Conservation (phyloP, 2,888 invertebrate genomes). For the Colletes collaris region DNA sequence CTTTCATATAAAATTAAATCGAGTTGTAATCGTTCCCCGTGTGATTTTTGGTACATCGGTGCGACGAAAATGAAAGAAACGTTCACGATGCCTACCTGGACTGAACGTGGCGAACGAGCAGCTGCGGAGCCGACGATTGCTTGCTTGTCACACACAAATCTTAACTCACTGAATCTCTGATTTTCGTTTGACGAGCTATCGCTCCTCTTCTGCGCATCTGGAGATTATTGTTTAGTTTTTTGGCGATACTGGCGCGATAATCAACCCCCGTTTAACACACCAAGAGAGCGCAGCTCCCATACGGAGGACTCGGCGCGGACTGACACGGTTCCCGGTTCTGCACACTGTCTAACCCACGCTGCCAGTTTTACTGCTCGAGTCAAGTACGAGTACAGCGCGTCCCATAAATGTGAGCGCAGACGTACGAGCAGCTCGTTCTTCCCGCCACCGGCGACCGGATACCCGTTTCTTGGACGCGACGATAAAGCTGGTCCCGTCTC, state of each 20-base stretch:
- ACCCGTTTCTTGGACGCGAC: conserved; percentile 14
- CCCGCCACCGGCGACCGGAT: neutral
- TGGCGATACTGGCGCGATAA: neutral
- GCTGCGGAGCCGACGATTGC: conserved; percentile 38
- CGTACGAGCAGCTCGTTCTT: conserved; percentile 7
- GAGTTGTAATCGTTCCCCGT: neutral
- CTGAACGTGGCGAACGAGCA: conserved; percentile 51
- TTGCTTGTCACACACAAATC: conserved; percentile 27
- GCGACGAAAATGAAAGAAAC: conserved; percentile 15
- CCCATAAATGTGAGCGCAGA: conserved; percentile 50
- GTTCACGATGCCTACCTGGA: conserved; percentile 65
- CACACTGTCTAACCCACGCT: conserved; percentile 58
- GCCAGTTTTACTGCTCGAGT: conserved; percentile 54
- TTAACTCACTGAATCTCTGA: conserved; percentile 45
- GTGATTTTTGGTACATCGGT: conserved; percentile 11
- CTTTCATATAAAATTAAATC: no score
- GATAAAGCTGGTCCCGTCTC: neutral
- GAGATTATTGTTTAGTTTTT: conserved; percentile 16
- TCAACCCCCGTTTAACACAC: conserved; percentile 42
- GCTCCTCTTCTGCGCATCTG: conserved; percentile 61
- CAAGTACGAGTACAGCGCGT: conserved; percentile 40
- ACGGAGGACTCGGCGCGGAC: conserved; percentile 64
- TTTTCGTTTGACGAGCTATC: conserved; percentile 37
- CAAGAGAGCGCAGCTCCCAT: conserved; percentile 64
- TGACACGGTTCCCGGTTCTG: conserved; percentile 54